Percentiles rank a stretch among this genome's conserved stretches.
Evolutionary conservation across 1,140 invertebrate genomes (phyloP).

Genomic region (Micrasema minimum): DNA sequence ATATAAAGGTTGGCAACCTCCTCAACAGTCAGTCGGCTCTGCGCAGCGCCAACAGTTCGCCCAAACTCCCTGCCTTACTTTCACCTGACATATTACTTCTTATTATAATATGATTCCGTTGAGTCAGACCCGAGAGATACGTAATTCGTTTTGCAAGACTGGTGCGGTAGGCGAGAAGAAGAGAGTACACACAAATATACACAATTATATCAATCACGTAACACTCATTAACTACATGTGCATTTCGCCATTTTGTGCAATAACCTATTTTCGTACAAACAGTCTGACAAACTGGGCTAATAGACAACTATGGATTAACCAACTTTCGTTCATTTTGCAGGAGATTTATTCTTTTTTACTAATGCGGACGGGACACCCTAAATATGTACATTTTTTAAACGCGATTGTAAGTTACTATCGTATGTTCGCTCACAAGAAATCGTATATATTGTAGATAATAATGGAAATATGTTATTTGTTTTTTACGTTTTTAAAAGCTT

Average conservation of each 20-base stretch:
- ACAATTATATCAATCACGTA: constrained; percentile 28
- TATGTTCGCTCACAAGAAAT: too few relatives aligned
- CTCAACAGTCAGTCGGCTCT: too few relatives aligned
- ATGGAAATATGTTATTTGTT: too few relatives aligned
- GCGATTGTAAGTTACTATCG: too few relatives aligned
- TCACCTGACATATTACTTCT: constrained; percentile 18
- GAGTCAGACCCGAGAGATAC: constrained; percentile 25
- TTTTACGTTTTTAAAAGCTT: too few relatives aligned
- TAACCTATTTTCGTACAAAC: background rate
- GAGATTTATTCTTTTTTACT: background rate
- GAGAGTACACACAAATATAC: constrained; percentile 21
- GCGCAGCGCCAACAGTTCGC: too few relatives aligned
- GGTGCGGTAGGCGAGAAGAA: too few relatives aligned
- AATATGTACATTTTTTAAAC: too few relatives aligned
- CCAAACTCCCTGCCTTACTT: constrained; percentile 8
- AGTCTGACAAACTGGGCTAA: background rate
- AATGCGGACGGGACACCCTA: background rate
- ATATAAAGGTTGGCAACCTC: too few relatives aligned
- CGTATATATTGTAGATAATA: too few relatives aligned
- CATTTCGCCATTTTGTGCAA: background rate
- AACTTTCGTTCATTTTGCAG: background rate
- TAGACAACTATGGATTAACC: background rate
- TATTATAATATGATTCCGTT: constrained; percentile 26
- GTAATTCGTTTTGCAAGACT: constrained; percentile 31
- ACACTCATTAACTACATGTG: constrained; percentile 1